Evolutionary conservation across 2,113 vertebrate genomes (phyloP), one percentile per base, ranked within the genome.

Genomic region (Pimephales promelas): DNA sequence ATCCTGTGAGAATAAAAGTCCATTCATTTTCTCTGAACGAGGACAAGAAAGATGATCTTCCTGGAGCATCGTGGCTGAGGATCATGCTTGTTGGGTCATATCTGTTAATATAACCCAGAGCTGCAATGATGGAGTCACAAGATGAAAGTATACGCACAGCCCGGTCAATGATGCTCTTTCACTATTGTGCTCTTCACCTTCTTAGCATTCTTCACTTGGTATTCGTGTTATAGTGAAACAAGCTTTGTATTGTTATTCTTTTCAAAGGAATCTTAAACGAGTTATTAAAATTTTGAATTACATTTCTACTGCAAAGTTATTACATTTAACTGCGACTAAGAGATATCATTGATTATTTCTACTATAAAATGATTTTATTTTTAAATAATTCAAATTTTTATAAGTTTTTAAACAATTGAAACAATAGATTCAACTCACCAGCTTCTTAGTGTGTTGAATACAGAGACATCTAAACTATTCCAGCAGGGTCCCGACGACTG

Each of bases 111-210:
- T 70, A 64, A 85, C 85, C 72, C 57, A 31, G 62, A 88, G 87
- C 80, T 72, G 70, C 52, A 14, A n/a, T 31, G 70, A 81, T 77
- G 81, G 83, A 77, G 79, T 88, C 87, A 88, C 83, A 83, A 68
- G 87, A 87, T 72, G 31, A 78, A 52, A 86, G 59, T 76, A 24
- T 43, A 74, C 45, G 64, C 47, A 80, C 31, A 59, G 24, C 2
- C 8, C 40, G 61, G 66, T 87, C 85, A 87, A 88, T 87, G 81
- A 54, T 81, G 71, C 61, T 22, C 72, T 87, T 87, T 87, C 80
- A 81, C 73, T 20, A 43, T 62, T 71, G 52, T 52, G 62, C 71
- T 59, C 82, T 62, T 52, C 83, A 20, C 36, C 74, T 47, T n/a
- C 62, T 31, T 16, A 16, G 4, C 79, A 57, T 61, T 57, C 34